These are phyloP conservation scores for Agriotes lineatus DNA, from an alignment of 2,888 invertebrate species.

Conservation along the genomic window DNA sequence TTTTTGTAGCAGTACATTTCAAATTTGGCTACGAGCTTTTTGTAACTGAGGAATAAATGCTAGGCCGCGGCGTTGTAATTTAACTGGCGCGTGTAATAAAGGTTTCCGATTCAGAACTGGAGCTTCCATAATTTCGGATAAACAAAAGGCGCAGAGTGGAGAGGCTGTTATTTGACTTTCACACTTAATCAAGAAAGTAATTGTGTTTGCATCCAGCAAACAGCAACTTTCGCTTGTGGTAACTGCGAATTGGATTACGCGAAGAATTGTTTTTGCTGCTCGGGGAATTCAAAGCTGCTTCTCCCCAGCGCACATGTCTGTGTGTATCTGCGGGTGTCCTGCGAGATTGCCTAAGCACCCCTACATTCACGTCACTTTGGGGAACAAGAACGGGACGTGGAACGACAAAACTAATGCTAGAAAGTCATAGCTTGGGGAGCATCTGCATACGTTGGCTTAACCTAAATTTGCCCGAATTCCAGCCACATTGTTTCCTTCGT, in stretches of 20 bases:
- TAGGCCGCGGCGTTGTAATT: background rate
- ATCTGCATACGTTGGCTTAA: too few relatives aligned
- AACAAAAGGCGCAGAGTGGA: slow-evolving; percentile 6
- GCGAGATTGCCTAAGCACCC: background rate
- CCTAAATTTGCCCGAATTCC: too few relatives aligned
- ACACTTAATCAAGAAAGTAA: slow-evolving; percentile 21
- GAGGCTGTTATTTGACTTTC: slow-evolving; percentile 13
- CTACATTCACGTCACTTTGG: background rate
- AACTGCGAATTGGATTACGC: slow-evolving; percentile 6
- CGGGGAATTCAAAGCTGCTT: background rate
- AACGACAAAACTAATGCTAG: background rate
- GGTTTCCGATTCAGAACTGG: slow-evolving; percentile 9
- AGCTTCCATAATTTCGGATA: background rate
- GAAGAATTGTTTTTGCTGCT: slow-evolving; percentile 11
- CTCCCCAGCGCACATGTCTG: background rate
- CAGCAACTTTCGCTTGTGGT: background rate
- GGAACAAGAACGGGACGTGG: background rate
- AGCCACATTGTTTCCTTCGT: too few relatives aligned
- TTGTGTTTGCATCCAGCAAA: slow-evolving; percentile 20
- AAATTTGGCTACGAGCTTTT: too few relatives aligned
- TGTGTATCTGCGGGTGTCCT: background rate
- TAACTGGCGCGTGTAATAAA: background rate
- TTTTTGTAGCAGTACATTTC: too few relatives aligned
- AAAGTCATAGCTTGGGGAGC: too few relatives aligned
- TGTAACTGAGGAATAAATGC: too few relatives aligned